Base-by-base conservation (phyloP, 92 coral and sea anemone species). In the Isaurus tuberculatus region DNA sequence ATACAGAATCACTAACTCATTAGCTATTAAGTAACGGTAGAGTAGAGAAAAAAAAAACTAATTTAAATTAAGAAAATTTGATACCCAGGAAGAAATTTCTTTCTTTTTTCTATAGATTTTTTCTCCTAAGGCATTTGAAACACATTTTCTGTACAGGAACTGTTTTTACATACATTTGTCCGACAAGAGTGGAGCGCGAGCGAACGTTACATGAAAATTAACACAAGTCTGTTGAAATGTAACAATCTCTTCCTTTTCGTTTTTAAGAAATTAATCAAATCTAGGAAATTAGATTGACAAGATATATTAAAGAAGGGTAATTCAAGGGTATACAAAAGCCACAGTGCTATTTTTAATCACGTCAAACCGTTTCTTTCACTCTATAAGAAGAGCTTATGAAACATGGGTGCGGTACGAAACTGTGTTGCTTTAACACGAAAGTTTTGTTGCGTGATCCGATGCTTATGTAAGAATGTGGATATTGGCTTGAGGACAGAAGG, bases 391-490 rank as follows among this genome's bases (percentile, higher is more conserved):
- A 2, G 8, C 3, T 63, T 63, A 29, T 63, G 6, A 13, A 13
- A 29, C 31, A 37, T 40, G 53, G 75, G 75, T 70, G 75, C 75
- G 57, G 75, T 37, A 4, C 22, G 8, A 3, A 6, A n/a, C 5
- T 37, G 32, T 70, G 51, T 70, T 49, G 42, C 42, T 36, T n/a
- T n/a, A 25, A 43, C 44, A 66, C 51, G 73, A 1, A 51, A 51
- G 28, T 70, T 42, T 5, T 42, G 11, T 72, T 72, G 78, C 78
- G 78, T 72, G 78, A 72, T 46, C 75, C 4, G 30, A n/a, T 25
- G 37, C 61, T 72, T 46, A 42, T 43, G 53, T 29, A 15, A 49
- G 58, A 43, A 40, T 3, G 57, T 32, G n/a, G 78, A 72, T 72
- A 72, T 72, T 72, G 78, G 78, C 14, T 22, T 0, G 11, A 72